Evolutionary conservation across 2,888 invertebrate genomes (phyloP), one percentile per base, ranked within the genome.

Genomic region (Rhagium mordax): DNA sequence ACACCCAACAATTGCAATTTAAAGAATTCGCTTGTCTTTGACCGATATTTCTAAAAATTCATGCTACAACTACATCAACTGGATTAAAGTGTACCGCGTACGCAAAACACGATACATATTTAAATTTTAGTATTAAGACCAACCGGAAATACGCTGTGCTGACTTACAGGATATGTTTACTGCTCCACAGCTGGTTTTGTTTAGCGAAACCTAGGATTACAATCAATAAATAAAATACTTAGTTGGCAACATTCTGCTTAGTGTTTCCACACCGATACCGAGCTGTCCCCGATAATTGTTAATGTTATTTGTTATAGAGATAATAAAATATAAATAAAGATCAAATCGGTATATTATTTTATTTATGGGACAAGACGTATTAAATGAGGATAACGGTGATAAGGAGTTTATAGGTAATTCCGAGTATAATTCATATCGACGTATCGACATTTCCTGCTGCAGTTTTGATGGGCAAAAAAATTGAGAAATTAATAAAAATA

Each of bases 121-220:
- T 47, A 61, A 61, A 61, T 61, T 61, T 61, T 61, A 24, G 21
- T 61, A 61, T 61, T 61, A 24, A 48, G 61, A 61, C 20, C 48
- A 48, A 47, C 61, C 48, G 61, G 61, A 61, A 47, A 61, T 21
- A 61, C 21, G 61, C 48, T 61, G 48, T 47, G 24, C 18, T 61
- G 21, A 61, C 47, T 61, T 61, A 48, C 61, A 61, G 61, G 61
- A 61, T 48, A 61, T 61, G 61, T 21, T 48, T 48, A 47, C 48
- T 61, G 15, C 20, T 61, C 48, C 24, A n/a, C 59, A 59, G 59
- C 29, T 59, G 59, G 59, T 59, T 59, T 59, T 33, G 33, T 59
- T 59, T 6, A 20, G 6, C 59, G 16, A 41, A 33, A 59, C 59
- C 59, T 59, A 59, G 59, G 59, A 33, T 29, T 41, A 29, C 29